These are phyloP conservation scores for Agrochola lota DNA, from an alignment of 2,888 invertebrate species.

Conservation along the genomic window DNA sequence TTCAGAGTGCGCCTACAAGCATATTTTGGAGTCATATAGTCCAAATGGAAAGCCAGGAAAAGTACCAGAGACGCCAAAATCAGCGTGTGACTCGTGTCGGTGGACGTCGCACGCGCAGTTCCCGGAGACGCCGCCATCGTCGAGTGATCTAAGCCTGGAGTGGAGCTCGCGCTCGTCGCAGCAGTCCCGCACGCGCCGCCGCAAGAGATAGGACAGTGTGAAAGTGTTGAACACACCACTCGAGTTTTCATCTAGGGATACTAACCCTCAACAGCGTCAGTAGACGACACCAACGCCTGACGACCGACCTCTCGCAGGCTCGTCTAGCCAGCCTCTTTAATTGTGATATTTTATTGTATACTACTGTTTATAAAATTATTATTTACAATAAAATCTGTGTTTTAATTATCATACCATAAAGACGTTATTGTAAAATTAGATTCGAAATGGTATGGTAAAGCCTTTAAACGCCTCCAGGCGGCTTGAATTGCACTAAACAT, in stretches of 20 bases:
- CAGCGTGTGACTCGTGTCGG: conserved; percentile 84
- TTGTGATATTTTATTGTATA: conserved; percentile 58
- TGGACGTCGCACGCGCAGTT: conserved; percentile 89
- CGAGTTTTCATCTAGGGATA: conserved; percentile 68
- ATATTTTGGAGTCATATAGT: conserved; percentile 86
- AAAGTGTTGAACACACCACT: conserved; percentile 65
- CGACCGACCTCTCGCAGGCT: conserved; percentile 34
- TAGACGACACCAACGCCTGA: conserved; percentile 44
- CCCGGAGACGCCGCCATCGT: conserved; percentile 86
- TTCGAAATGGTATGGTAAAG: neutral
- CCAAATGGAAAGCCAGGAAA: conserved; percentile 74
- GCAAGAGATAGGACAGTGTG: conserved; percentile 80
- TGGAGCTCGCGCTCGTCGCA: conserved; percentile 86
- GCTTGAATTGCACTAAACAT: neutral
- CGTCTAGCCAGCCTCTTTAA: conserved; percentile 24
- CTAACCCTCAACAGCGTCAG: conserved; percentile 57
- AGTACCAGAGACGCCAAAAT: conserved; percentile 78
- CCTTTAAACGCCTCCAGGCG: neutral
- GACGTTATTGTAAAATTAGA: neutral
- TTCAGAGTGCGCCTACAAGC: conserved; percentile 88
- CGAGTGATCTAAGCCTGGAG: conserved; percentile 86
- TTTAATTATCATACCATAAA: conserved; percentile 17
- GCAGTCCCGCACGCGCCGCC: conserved; percentile 80
- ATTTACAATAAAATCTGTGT: conserved; percentile 31
- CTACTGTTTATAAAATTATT: conserved; percentile 56